Conservation (phyloP, 2,888 invertebrate genomes). For the Volucella inanis region DNA sequence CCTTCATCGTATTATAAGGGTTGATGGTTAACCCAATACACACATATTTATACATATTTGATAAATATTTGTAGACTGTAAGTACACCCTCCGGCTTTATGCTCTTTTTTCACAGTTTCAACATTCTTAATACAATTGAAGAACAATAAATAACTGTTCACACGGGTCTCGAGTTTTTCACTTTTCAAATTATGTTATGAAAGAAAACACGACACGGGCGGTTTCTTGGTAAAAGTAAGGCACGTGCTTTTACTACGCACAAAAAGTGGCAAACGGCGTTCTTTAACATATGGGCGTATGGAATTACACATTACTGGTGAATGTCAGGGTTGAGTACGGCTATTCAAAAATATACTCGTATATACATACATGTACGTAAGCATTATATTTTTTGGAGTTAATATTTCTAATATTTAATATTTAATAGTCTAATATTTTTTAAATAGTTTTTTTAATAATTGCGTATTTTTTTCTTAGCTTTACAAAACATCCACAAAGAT, state of each 20-base stretch:
- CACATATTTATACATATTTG: conserved; percentile 44
- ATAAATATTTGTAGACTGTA: conserved; percentile 61
- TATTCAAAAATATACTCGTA: too few species aligned
- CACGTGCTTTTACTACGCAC: conserved; percentile 63
- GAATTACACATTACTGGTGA: conserved; percentile 30
- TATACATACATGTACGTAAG: too few species aligned
- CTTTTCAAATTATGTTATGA: conserved; percentile 61
- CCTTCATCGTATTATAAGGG: too few species aligned
- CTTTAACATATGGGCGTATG: conserved; percentile 60
- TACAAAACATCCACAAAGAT: too few species aligned
- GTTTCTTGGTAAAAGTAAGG: conserved; percentile 41
- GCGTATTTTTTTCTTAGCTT: too few species aligned
- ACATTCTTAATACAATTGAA: conserved; percentile 59
- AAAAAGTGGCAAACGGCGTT: conserved; percentile 67
- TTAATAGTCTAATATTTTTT: too few species aligned
- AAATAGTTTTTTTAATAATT: too few species aligned
- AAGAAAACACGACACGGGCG: conserved; percentile 62
- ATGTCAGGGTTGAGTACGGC: not conserved
- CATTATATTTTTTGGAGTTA: too few species aligned
- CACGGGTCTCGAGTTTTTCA: conserved; percentile 67
- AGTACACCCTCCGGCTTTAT: conserved; percentile 32
- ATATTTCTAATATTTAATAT: too few species aligned
- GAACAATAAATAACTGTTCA: conserved; percentile 64
- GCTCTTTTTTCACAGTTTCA: conserved; percentile 54
- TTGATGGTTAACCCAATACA: too few species aligned